These are phyloP conservation scores for Timema cristinae DNA, from an alignment of 2,888 invertebrate genomes.

Conservation along the genomic window DNA sequence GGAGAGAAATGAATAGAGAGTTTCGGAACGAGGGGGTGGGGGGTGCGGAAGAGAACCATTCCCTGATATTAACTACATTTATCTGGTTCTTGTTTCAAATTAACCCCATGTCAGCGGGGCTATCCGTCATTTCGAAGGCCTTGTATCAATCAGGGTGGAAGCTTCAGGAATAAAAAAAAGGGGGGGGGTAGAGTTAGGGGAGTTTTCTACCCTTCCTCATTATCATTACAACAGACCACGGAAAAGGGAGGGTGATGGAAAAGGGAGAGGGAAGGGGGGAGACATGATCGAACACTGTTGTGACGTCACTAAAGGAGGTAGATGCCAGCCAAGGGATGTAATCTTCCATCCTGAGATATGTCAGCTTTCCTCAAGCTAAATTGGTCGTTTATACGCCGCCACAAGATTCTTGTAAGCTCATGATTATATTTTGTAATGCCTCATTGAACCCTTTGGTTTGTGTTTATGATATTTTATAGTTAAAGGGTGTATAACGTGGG, in stretches of 20 bases:
- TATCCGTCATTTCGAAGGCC: conserved; percentile 32
- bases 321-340: conserved; percentile 14
- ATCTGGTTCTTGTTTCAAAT: conserved; percentile 34
- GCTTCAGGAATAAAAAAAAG: too few relatives aligned
- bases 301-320: conserved; percentile 10
- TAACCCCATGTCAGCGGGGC: conserved; percentile 32
- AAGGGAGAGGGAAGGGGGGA: not conserved
- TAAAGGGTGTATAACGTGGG: too few relatives aligned
- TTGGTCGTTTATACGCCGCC: too few relatives aligned
- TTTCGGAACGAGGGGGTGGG: conserved; percentile 20
- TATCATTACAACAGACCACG: conserved; percentile 30
- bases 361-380: too few relatives aligned
- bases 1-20: conserved; percentile 22
- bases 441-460: too few relatives aligned
- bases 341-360: not conserved
- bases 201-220: conserved; percentile 23
- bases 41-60: conserved; percentile 25
- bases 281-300: conserved; percentile 13
- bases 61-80: conserved; percentile 33
- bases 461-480: too few relatives aligned
- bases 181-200: not conserved
- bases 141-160: conserved; percentile 32
- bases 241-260: conserved; percentile 17
- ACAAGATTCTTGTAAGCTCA: too few relatives aligned
- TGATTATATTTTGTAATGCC: too few relatives aligned